phyloP scores from a whole-genome alignment of 2,888 invertebrate species.

The Diarsia dahlii region DNA sequence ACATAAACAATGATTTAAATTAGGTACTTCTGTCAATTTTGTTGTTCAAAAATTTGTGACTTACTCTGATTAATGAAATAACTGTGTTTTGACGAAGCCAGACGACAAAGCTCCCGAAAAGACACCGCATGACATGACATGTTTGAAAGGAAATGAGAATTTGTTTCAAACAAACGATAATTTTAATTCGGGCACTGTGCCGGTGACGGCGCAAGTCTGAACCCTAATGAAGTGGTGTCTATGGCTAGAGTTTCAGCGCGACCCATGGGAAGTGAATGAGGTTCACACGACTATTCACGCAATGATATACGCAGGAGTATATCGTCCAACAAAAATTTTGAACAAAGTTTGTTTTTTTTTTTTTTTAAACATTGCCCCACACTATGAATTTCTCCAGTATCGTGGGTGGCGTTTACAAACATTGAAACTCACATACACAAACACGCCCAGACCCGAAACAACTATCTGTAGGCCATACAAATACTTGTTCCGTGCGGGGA shows the following conservation, averaged over 20 bases:
- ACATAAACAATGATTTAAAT: neutral
- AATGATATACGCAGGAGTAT: slow-evolving; percentile 35
- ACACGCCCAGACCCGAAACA: too few species aligned
- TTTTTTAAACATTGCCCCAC: too few species aligned
- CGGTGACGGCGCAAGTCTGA: slow-evolving; percentile 38
- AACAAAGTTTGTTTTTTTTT: neutral
- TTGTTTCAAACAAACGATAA: neutral
- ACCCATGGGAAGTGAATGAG: slow-evolving; percentile 69
- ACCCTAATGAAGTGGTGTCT: slow-evolving; percentile 41
- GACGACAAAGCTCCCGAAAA: slow-evolving; percentile 6
- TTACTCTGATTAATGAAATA: slow-evolving; percentile 2
- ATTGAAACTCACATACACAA: too few species aligned
- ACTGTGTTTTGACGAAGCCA: neutral
- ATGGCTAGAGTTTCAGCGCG: slow-evolving; percentile 72
- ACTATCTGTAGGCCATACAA: too few species aligned
- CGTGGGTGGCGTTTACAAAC: too few species aligned
- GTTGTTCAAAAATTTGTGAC: neutral
- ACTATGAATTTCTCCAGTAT: too few species aligned
- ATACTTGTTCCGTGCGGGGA: too few species aligned
- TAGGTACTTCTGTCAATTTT: slow-evolving; percentile 11
- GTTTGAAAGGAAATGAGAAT: neutral
- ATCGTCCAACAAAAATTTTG: slow-evolving; percentile 19
- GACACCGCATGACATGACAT: too few species aligned
- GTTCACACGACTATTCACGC: slow-evolving; percentile 80
- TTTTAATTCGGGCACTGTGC: slow-evolving; percentile 16